Base-by-base conservation (phyloP, 2,888 invertebrate genomes). In the Drosophila nigritarsus region DNA sequence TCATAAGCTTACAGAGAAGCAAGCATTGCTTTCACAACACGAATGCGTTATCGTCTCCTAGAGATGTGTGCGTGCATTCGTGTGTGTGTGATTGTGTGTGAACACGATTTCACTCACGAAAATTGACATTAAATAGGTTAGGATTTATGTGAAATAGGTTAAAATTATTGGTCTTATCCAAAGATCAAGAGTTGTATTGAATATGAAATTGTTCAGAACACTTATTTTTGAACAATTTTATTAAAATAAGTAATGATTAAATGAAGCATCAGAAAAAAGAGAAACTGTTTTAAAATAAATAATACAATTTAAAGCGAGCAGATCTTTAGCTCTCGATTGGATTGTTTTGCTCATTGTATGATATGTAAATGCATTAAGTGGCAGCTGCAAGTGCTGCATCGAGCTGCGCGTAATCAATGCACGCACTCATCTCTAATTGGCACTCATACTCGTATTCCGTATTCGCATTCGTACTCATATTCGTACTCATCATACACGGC, bases 1-100 rank as follows among this genome's bases (percentile, higher is more conserved):
- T 82, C 69, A 87, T 83, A 84, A 79, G 77, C 84, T 69, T 69
- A 55, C 65, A 49, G 61, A 29, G n/a, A 27, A 55, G 32, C 64
- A 58, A 49, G 64, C 60, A 51, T 36, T 60, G 71, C 61, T 36
- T 49, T 29, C 30, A 40, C 60, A 38, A 29, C 50, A 32, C 24
- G 48, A 73, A 42, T 42, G 51, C 20, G 5, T 45, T 24, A 7
- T 38, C 29, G 18, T 50, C 11, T 38, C 36, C 24, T 65, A 56
- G 64, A 27, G 71, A 66, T 78, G 78, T 20, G 27, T 9, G 45
- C 63, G 65, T 66, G 76, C n/a, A n/a, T 2, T 2, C 15, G 15
- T 6, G 40, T 40, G n/a, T 8, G 8, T n/a, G 9, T 42, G 11
- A 4, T 2, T 34, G 13, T 45, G 15, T 24, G 15, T 24, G 3